phyloP scores from a whole-genome alignment of 2,888 invertebrate species.

The Tipula confusa region DNA sequence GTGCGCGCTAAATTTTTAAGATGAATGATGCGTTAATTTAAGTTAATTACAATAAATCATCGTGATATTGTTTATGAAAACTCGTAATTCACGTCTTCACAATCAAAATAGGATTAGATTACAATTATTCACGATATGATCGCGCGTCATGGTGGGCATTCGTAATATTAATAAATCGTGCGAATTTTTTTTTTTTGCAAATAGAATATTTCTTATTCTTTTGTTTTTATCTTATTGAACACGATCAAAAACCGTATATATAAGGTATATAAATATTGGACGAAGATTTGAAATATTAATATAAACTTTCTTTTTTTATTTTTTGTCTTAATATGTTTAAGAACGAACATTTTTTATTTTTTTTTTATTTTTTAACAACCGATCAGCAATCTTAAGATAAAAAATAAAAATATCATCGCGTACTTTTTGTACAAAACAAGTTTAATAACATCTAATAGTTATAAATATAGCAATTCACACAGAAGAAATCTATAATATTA shows the following conservation, averaged over 20 bases:
- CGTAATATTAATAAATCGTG: constrained; percentile 20
- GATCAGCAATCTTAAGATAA: neutral
- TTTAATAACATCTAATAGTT: neutral
- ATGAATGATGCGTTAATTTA: neutral
- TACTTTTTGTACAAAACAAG: neutral
- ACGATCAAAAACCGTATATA: neutral
- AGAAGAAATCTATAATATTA: neutral
- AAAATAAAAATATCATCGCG: neutral
- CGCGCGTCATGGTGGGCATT: constrained; percentile 20
- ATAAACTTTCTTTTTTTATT: neutral
- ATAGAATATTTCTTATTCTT: neutral
- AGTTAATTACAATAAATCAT: neutral
- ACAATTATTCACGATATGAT: constrained; percentile 1
- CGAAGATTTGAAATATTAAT: constrained; percentile 20
- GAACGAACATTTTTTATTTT: neutral
- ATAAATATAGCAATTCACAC: neutral
- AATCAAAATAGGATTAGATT: constrained; percentile 25
- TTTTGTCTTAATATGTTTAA: neutral
- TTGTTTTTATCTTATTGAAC: constrained; percentile 20
- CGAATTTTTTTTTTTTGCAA: neutral
- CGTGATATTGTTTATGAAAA: neutral
- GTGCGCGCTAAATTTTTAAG: neutral
- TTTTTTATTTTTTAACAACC: neutral
- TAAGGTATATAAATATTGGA: neutral
- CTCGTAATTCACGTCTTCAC: neutral